Conservation (phyloP, 2,888 invertebrate species). For the Cremastinae sp. region DNA sequence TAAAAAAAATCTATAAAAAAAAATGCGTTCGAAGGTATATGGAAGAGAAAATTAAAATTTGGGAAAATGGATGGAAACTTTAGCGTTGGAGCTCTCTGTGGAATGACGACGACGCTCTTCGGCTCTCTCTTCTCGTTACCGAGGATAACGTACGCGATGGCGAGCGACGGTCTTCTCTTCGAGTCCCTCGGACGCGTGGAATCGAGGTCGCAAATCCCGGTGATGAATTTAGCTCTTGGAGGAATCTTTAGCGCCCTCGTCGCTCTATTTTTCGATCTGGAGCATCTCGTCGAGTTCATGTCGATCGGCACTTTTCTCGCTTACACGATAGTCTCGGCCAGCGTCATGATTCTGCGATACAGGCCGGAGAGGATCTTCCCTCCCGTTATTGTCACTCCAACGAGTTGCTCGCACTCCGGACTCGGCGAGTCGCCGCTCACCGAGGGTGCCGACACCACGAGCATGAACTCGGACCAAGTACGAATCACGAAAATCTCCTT, state of each 20-base stretch:
- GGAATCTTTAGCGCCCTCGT: slow-evolving; percentile 89
- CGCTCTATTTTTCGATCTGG: slow-evolving; percentile 92
- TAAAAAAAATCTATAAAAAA: slow-evolving; percentile 3
- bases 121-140: slow-evolving; percentile 94
- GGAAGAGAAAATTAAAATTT: background rate
- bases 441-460: slow-evolving; percentile 72
- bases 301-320: slow-evolving; percentile 94
- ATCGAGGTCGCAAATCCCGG: slow-evolving; percentile 90
- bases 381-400: slow-evolving; percentile 48
- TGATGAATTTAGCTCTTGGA: slow-evolving; percentile 89
- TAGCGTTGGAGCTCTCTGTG: slow-evolving; percentile 91
- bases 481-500: no score
- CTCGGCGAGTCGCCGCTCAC: slow-evolving; percentile 70
- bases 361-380: slow-evolving; percentile 82
- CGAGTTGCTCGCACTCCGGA: slow-evolving; percentile 58
- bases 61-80: background rate
- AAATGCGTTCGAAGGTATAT: background rate
- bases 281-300: slow-evolving; percentile 96
- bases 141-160: slow-evolving; percentile 94
- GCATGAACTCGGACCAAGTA: slow-evolving; percentile 55
- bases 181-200: slow-evolving; percentile 89
- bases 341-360: slow-evolving; percentile 93
- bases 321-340: slow-evolving; percentile 95
- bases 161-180: slow-evolving; percentile 92
- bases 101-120: slow-evolving; percentile 94